Base-by-base conservation (phyloP, 2,888 invertebrate species). In the Meta bourneti region DNA sequence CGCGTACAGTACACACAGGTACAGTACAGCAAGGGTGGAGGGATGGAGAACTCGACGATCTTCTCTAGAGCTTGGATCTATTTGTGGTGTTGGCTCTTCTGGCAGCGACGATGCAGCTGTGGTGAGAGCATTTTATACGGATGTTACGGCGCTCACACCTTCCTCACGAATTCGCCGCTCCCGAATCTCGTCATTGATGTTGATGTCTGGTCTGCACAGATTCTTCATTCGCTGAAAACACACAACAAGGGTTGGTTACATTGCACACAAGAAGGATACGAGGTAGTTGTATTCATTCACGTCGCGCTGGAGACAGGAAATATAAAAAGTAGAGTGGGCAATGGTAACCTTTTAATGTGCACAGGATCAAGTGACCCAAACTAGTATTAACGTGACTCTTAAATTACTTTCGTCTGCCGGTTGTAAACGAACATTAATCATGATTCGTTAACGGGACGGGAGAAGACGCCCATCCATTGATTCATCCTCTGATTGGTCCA, bases 121-220 rank as follows among this genome's bases (percentile, higher is more conserved):
- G 34, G 70, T 16, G 49, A 69, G 51, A 61, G 72, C 20, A 11
- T n/a, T 69, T 16, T 93, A 93, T 61, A 93, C 93, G n/a, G 93
- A 88, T 49, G 93, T 93, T 13, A 93, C 93, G 20, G 93, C 89
- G 48, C 89, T 93, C 71, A 88, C 20, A 52, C 90, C 93, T 48
- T 87, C 90, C 82, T 94, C 94, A 7, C 92, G 90, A n/a, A 93
- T 90, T 72, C 90, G 89, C 71, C 94, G 85, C 52, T 82, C 88
- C 34, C 93, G 83, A 19, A 93, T 93, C 82, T 93, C 93, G 84
- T 96, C 95, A 90, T 97, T 96, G 0, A 98, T 96, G 94, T 97
- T 97, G 94, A 98, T 97, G 78, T 97, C 97, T 95, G 98, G 98
- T 95, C 97, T 96, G 78, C 98, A 97, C 94, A 98, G 96, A 93